phyloP scores from a whole-genome alignment of 2,797 vertebrate species.

The Erethizon dorsatum region DNA sequence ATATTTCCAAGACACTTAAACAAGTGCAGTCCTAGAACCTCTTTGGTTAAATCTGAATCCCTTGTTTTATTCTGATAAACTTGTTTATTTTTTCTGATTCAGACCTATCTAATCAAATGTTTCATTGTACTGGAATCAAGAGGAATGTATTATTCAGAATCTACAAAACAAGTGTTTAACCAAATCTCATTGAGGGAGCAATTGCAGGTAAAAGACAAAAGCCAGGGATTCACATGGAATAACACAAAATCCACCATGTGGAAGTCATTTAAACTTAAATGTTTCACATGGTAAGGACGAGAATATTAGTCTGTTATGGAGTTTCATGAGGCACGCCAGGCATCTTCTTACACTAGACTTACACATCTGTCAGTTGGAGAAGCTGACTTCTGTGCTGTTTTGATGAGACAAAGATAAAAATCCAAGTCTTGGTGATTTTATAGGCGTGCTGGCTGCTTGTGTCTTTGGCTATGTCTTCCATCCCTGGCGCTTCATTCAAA shows the following conservation, averaged over 20 bases:
- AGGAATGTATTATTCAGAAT: conserved; percentile 62
- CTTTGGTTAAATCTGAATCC: conserved; percentile 42
- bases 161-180: conserved; percentile 27
- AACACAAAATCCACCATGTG: conserved; percentile 74
- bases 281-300: conserved; percentile 74
- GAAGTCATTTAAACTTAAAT: conserved; percentile 78
- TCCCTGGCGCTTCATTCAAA: conserved; percentile 69
- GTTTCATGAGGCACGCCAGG: conserved; percentile 65
- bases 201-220: conserved; percentile 68
- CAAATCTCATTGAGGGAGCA: conserved; percentile 72
- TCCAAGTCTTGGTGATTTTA: conserved; percentile 78
- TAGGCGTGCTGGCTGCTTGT: conserved; percentile 43
- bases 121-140: conserved; percentile 48
- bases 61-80: not conserved
- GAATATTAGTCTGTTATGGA: conserved; percentile 67
- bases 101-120: conserved; percentile 40
- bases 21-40: conserved; percentile 42
- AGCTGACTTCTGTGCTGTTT: conserved; percentile 76
- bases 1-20: conserved; percentile 43
- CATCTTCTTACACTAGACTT: conserved; percentile 55
- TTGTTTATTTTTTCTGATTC: not conserved
- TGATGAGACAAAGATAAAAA: conserved; percentile 82
- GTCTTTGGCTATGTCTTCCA: conserved; percentile 67
- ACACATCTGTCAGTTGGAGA: conserved; percentile 74
- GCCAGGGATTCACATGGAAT: conserved; percentile 40